phyloP scores from a whole-genome alignment of 2,797 vertebrate species.

The Phoeniculus purpureus region DNA sequence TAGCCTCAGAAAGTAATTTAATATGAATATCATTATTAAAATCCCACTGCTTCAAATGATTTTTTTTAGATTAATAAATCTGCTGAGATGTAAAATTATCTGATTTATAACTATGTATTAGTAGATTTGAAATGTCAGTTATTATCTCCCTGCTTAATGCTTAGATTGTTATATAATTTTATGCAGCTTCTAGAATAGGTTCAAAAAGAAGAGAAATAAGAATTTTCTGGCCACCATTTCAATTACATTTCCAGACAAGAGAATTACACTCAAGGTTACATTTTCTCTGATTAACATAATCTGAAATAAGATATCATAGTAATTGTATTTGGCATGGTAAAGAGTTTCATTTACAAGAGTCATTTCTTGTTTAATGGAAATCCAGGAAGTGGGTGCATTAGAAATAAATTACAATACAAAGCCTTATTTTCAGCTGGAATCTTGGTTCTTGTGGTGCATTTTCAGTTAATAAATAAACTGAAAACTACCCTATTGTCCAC shows the following conservation, averaged over 20 bases:
- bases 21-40: constrained; percentile 70
- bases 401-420: background rate
- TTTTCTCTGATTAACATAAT: constrained; percentile 10
- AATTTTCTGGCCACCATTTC: constrained; percentile 21
- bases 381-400: background rate
- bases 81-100: constrained; percentile 64
- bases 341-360: constrained; percentile 15
- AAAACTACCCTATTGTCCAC: background rate
- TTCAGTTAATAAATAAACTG: background rate
- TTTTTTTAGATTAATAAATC: constrained; percentile 70
- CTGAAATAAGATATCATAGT: constrained; percentile 16
- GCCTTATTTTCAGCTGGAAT: background rate
- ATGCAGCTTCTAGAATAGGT: constrained; percentile 46
- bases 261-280: background rate
- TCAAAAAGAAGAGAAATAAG: constrained; percentile 35
- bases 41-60: constrained; percentile 39
- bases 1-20: constrained; percentile 61
- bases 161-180: constrained; percentile 63
- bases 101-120: constrained; percentile 69
- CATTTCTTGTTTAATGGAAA: constrained; percentile 35
- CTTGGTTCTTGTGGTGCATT: background rate
- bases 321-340: background rate
- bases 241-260: constrained; percentile 10
- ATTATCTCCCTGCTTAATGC: constrained; percentile 62
- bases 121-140: constrained; percentile 69